Percentiles rank a stretch among this genome's conserved stretches.
These are phyloP conservation scores for Hydrolagus colliei DNA, from an alignment of 2,797 vertebrate species.

Conservation along the genomic window DNA sequence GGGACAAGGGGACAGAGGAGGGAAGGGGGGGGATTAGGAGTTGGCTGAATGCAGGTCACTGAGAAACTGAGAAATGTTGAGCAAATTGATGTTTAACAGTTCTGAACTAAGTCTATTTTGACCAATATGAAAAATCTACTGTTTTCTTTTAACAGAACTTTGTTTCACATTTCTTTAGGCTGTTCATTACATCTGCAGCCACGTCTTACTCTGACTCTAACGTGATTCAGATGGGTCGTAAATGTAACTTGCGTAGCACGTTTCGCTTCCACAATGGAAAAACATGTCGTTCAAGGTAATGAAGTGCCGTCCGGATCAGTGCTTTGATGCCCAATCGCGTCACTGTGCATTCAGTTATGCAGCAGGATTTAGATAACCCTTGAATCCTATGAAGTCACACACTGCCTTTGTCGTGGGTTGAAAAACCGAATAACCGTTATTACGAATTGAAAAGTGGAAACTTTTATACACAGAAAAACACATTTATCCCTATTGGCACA, in stretches of 20 bases:
- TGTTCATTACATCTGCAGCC: background rate
- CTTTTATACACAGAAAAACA: background rate
- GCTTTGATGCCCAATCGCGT: background rate
- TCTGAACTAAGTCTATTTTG: background rate
- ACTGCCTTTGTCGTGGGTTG: background rate
- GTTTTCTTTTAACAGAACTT: background rate
- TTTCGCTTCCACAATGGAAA: background rate
- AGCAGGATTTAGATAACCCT: background rate
- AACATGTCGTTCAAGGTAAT: background rate
- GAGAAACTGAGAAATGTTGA: background rate
- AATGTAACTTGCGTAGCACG: background rate
- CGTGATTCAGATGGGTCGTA: background rate
- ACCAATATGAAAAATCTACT: background rate
- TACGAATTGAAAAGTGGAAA: background rate
- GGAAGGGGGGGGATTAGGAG: background rate
- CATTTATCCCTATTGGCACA: background rate
- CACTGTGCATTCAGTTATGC: background rate
- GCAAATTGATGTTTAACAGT: background rate
- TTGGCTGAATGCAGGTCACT: background rate
- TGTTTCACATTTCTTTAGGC: background rate
- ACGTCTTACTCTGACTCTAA: background rate
- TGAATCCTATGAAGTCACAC: background rate
- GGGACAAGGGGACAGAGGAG: too few species aligned
- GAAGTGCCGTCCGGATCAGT: background rate
- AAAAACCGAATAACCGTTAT: background rate